Conservation (phyloP, 2,113 vertebrate species). For the Aptenodytes forsteri region DNA sequence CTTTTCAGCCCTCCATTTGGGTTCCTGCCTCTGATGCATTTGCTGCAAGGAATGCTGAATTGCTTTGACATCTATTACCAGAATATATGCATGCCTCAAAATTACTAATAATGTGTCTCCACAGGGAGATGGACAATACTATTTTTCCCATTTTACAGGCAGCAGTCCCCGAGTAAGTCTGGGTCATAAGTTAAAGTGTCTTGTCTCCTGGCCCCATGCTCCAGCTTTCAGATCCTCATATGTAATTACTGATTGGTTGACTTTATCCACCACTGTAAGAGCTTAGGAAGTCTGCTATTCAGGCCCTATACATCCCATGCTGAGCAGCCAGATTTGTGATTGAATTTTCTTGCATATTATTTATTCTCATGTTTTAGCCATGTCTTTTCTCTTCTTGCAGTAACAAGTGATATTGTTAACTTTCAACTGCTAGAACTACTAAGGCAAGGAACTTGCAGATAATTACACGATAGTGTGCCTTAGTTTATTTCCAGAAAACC, state of each 20-base stretch:
- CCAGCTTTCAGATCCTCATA: not conserved
- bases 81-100: not conserved
- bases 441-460: not conserved
- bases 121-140: not conserved
- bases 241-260: not conserved
- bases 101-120: not conserved
- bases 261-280: not conserved
- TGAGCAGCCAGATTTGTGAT: not conserved
- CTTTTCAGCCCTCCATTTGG: not conserved
- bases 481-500: not conserved
- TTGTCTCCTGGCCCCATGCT: not conserved
- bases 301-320: rapidly evolving
- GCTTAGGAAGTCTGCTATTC: not conserved
- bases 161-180: not conserved
- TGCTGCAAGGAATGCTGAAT: not conserved
- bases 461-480: not conserved
- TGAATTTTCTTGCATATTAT: not conserved
- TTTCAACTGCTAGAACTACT: not conserved
- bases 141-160: not conserved
- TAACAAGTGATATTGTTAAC: not conserved
- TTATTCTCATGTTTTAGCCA: not conserved
- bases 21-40: not conserved
- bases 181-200: not conserved
- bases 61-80: not conserved
- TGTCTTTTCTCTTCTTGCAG: not conserved